Conservation (phyloP, 2,888 invertebrate species). For the Leptura quadrifasciata region DNA sequence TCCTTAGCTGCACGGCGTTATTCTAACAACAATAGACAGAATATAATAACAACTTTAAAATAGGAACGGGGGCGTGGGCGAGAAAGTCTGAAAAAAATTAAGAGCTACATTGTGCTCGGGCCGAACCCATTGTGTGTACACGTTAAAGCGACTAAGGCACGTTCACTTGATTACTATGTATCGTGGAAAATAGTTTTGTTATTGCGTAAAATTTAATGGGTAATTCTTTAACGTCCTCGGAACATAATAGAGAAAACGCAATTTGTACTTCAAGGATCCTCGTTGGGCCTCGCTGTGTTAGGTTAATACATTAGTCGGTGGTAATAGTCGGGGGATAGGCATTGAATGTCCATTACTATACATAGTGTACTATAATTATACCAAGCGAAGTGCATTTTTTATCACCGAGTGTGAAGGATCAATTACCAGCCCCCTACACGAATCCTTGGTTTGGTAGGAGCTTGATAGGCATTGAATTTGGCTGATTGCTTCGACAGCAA, state of each 20-base stretch:
- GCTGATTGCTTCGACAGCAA: no score
- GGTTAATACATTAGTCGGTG: neutral
- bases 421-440: no score
- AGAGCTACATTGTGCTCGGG: slow-evolving; percentile 24
- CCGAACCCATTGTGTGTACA: slow-evolving; percentile 33
- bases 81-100: slow-evolving; percentile 57
- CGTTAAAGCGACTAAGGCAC: slow-evolving; percentile 4
- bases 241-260: neutral
- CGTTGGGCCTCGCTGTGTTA: neutral
- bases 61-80: slow-evolving; percentile 57
- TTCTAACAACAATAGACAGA: slow-evolving; percentile 57
- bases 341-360: no score
- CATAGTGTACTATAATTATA: no score
- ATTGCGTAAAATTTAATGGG: slow-evolving; percentile 3
- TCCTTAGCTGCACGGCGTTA: slow-evolving; percentile 48
- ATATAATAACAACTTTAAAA: slow-evolving; percentile 54
- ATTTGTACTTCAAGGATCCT: neutral
- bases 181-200: slow-evolving; percentile 22
- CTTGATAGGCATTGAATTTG: no score
- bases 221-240: neutral
- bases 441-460: no score
- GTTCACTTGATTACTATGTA: slow-evolving; percentile 15
- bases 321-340: neutral
- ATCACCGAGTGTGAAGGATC: no score
- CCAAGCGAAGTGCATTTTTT: no score